These are phyloP conservation scores for Congeria kusceri DNA, from an alignment of 2,888 invertebrate species.

Conservation along the genomic window DNA sequence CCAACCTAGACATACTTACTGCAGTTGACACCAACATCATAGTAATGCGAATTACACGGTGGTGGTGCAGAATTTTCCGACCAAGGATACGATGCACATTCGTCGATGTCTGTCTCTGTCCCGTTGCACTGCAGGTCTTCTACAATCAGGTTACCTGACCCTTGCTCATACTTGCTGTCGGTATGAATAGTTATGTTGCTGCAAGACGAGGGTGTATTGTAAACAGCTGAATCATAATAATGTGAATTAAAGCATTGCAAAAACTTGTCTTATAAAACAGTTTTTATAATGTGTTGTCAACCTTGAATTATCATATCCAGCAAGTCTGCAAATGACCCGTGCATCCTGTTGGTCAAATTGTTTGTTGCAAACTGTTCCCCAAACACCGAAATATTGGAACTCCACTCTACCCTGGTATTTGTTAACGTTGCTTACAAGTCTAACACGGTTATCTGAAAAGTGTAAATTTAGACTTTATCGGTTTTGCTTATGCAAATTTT, in stretches of 20 bases:
- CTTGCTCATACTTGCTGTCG: not conserved
- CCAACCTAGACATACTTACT: not conserved
- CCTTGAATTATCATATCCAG: not conserved
- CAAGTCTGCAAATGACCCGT: slow-evolving; percentile 54
- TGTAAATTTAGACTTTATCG: too few species aligned
- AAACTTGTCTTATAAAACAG: too few species aligned
- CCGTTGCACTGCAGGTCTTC: slow-evolving; percentile 25
- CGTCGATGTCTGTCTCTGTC: slow-evolving; percentile 20
- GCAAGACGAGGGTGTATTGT: too few species aligned
- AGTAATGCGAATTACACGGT: not conserved
- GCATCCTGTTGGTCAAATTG: slow-evolving; percentile 43
- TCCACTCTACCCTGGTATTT: slow-evolving; percentile 51
- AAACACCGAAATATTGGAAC: slow-evolving; percentile 58
- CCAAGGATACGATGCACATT: slow-evolving; percentile 37
- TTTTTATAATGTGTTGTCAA: too few species aligned
- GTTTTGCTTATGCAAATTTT: too few species aligned
- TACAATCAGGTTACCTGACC: not conserved
- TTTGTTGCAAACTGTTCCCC: slow-evolving; percentile 60
- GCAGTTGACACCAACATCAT: slow-evolving; percentile 21
- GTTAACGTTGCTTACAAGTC: slow-evolving; percentile 34
- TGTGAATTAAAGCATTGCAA: too few species aligned
- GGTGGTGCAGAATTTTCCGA: not conserved
- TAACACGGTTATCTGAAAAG: slow-evolving; percentile 24
- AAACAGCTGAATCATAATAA: too few species aligned
- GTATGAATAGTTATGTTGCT: slow-evolving; percentile 18